Evolutionary conservation across 2,797 vertebrate genomes (phyloP).

Genomic region (Poecilia velifera): DNA sequence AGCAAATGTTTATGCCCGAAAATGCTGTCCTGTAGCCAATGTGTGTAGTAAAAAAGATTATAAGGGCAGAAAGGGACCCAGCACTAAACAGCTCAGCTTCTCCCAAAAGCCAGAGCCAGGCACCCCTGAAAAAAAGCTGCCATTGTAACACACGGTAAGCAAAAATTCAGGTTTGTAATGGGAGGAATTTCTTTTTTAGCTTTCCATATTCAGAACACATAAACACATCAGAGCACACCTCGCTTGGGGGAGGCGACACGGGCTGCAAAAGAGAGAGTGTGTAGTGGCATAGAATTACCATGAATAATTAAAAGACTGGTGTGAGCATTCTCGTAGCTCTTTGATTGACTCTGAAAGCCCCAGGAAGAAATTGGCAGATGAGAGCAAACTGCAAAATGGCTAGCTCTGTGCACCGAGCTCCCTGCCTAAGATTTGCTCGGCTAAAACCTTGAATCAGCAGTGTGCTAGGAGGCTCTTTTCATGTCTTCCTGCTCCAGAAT

Average conservation of each 20-base stretch:
- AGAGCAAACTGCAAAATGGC: slow-evolving; percentile 81
- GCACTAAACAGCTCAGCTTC: slow-evolving; percentile 68
- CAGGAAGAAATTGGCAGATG: slow-evolving; percentile 80
- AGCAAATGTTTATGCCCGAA: slow-evolving; percentile 33
- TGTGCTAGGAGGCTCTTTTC: slow-evolving; percentile 62
- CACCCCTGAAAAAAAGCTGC: slow-evolving; percentile 67
- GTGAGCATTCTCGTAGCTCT: slow-evolving; percentile 82
- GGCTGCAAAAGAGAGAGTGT: slow-evolving; percentile 70
- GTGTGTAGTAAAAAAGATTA: slow-evolving; percentile 58
- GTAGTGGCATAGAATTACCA: slow-evolving; percentile 75
- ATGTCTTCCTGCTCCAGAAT: slow-evolving; percentile 61
- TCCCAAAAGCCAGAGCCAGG: slow-evolving; percentile 62
- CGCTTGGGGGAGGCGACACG: slow-evolving; percentile 69
- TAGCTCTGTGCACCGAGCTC: slow-evolving; percentile 75
- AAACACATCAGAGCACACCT: slow-evolving; percentile 79
- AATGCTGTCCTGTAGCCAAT: slow-evolving; percentile 41
- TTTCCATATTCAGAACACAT: slow-evolving; percentile 77
- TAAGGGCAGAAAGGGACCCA: slow-evolving; percentile 52
- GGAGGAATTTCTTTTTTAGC: slow-evolving; percentile 58
- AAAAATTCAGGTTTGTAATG: slow-evolving; percentile 71
- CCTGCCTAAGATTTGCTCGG: slow-evolving; percentile 69
- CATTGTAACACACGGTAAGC: slow-evolving; percentile 56
- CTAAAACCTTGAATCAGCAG: slow-evolving; percentile 80
- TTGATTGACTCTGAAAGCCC: slow-evolving; percentile 82
- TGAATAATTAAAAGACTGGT: slow-evolving; percentile 85